Evolutionary conservation across 2,888 invertebrate genomes (phyloP).

Genomic region (Lepeophtheirus nordmannii): DNA sequence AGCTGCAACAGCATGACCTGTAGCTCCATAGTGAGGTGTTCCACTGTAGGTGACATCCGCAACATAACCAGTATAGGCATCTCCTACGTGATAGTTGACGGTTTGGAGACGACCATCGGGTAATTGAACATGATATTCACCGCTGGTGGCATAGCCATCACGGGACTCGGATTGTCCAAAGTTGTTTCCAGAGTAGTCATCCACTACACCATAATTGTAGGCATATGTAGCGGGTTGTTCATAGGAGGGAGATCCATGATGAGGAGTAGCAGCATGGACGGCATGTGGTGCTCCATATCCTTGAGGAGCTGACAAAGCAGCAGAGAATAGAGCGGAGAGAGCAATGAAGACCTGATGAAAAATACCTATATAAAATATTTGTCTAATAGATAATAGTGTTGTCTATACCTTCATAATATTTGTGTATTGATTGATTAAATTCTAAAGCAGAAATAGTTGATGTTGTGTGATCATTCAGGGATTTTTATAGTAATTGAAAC

Average conservation of each 20-base stretch:
- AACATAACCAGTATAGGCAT: background rate
- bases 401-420: too few species aligned
- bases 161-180: slow-evolving; percentile 12
- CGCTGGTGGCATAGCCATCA: slow-evolving; percentile 5
- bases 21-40: background rate
- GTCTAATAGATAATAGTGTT: too few species aligned
- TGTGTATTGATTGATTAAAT: too few species aligned
- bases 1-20: too few species aligned
- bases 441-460: too few species aligned
- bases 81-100: slow-evolving; percentile 10
- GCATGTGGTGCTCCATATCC: background rate
- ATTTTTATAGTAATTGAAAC: too few species aligned
- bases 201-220: background rate
- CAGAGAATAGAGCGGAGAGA: too few species aligned
- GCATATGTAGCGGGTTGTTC: background rate
- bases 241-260: background rate
- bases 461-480: too few species aligned
- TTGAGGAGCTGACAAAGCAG: background rate
- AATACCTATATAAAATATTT: too few species aligned
- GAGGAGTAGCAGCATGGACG: background rate
- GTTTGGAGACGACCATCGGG: slow-evolving; percentile 12
- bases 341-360: too few species aligned
- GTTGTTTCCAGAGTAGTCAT: slow-evolving; percentile 1
- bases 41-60: slow-evolving; percentile 10
- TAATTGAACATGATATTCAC: slow-evolving; percentile 9